Percentiles rank a stretch among this genome's conserved stretches.
These are phyloP conservation scores for Agonopterix arenella DNA, from an alignment of 2,888 invertebrate genomes.

Conservation along the genomic window DNA sequence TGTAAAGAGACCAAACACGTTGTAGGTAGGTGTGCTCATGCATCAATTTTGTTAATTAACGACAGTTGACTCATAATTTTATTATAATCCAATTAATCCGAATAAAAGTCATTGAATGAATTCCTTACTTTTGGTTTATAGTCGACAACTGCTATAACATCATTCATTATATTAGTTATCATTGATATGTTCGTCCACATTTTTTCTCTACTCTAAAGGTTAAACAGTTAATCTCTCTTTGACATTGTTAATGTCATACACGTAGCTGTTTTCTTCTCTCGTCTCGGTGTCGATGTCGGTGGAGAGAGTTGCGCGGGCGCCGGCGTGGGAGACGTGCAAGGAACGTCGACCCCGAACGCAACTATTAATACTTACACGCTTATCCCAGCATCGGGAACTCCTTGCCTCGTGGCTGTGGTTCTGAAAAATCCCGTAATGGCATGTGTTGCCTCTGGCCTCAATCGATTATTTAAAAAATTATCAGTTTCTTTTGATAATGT, in stretches of 20 bases:
- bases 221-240: neutral
- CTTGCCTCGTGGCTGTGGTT: slow-evolving; percentile 8
- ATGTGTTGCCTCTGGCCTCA: neutral
- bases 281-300: slow-evolving; percentile 18
- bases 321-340: slow-evolving; percentile 63
- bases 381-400: slow-evolving; percentile 23
- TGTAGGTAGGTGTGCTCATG: no score
- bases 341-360: slow-evolving; percentile 68
- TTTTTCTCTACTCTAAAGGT: no score
- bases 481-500: no score
- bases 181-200: no score
- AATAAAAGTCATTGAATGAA: no score
- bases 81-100: no score
- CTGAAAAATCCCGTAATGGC: neutral
- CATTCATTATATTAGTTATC: no score
- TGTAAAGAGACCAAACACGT: no score
- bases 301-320: slow-evolving; percentile 10
- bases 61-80: no score
- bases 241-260: neutral
- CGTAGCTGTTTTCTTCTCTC: slow-evolving; percentile 30
- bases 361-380: slow-evolving; percentile 51
- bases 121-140: no score
- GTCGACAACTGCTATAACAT: no score
- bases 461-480: neutral
- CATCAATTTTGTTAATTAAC: no score